These are phyloP conservation scores for Natator depressus DNA, from an alignment of 2,113 vertebrate genomes.

Conservation along the genomic window DNA sequence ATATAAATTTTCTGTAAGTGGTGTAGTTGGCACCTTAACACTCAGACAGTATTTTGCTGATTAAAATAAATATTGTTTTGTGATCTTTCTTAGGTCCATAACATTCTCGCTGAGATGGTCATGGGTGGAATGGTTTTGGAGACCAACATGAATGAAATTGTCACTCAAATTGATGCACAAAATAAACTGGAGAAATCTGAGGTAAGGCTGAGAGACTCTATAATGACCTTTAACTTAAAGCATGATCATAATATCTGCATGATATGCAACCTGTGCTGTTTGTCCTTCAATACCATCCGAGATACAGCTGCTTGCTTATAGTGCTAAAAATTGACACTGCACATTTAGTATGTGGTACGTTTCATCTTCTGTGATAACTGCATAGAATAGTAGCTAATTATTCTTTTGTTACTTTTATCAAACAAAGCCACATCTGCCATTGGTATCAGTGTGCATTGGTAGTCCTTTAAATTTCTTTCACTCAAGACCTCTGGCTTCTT, in stretches of 20 bases:
- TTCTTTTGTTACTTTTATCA: conserved; percentile 27
- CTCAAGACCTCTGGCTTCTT: conserved; percentile 31
- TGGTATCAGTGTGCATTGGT: conserved; percentile 22
- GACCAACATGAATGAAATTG: conserved; percentile 99
- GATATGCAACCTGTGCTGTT: conserved; percentile 23
- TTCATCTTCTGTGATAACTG: conserved; percentile 14
- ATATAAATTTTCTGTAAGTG: background rate
- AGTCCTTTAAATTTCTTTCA: conserved; percentile 12
- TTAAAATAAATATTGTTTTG: background rate
- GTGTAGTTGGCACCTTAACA: background rate
- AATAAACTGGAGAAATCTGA: conserved; percentile 99
- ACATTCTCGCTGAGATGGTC: conserved; percentile 99
- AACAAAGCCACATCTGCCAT: background rate
- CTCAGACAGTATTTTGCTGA: background rate
- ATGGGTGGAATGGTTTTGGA: conserved; percentile 99
- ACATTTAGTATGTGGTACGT: background rate
- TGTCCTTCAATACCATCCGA: conserved; percentile 37
- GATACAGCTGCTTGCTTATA: conserved; percentile 25
- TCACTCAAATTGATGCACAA: conserved; percentile 97
- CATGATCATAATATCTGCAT: conserved; percentile 68
- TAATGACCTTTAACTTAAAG: conserved; percentile 44
- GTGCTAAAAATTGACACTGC: background rate
- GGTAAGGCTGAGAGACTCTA: conserved; percentile 81
- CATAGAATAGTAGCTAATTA: background rate
- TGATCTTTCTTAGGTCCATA: conserved; percentile 88